Base-by-base conservation (phyloP, 2,797 vertebrate species). In the Balearica regulorum region DNA sequence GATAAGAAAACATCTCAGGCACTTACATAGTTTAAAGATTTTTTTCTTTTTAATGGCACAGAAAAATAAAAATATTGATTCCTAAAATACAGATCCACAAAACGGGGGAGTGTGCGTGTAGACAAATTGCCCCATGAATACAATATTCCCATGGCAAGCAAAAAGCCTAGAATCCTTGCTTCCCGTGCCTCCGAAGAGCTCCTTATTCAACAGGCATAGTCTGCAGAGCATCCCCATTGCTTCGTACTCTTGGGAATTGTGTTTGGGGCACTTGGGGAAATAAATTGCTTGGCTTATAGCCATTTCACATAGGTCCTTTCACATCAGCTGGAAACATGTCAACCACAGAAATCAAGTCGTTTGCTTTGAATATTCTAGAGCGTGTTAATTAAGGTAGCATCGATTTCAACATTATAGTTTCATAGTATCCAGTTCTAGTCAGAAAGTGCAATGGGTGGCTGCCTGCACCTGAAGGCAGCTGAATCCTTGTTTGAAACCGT, bases 101-200 rank as follows among this genome's bases (percentile, higher is more conserved):
- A 84, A 31, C 35, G 70, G 13, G 6, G 35, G 16, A 4, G 2
- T 6, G 13, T 70, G 58, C 0, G 0, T 21, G 55, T 49, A 24
- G 69, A 3, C 28, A 29, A 5, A 5, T n/a, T 8, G 26, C 33
- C 62, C 3, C 10, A 58, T n/a, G 43, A 57, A 35, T 1, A 2
- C 48, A 8, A 18, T 7, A 31, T 64, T 69, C 49, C 44, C 29
- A 18, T 1, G 5, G 53, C 4, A 37, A 60, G 77, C 29, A 21
- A 44, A 65, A 82, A 73, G 25, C n/a, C 48, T 60, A 8, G 25
- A 35, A 6, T 35, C 25, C 25, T 37, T 41, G 6, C 13, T 84
- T 78, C 31, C 16, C 12, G 0, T 29, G 17, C 39, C 37, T 77
- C 6, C 2, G 29, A 78, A 57, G 54, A 86, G 7, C 20, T 64